Evolutionary conservation across 2,113 vertebrate genomes (phyloP), one percentile per base, ranked within the genome.

Genomic region (Neodontobutis hainanensis): DNA sequence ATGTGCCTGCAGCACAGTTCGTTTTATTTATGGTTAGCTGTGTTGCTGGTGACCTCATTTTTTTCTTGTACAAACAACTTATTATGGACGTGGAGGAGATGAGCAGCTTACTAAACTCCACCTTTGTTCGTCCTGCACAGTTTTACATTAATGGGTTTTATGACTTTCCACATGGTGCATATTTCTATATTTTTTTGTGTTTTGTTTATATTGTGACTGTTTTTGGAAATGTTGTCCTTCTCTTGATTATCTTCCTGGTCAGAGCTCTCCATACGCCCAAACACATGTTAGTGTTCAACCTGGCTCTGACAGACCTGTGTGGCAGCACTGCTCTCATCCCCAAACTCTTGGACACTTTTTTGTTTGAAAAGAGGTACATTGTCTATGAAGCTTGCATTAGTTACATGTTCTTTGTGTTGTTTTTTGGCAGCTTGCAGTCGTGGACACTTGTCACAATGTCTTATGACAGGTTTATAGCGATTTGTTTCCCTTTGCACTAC

Each of bases 381-480:
- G 8, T 65, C 5, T 91, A 90, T 27, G 70, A 83, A 1, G 70
- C 62, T 2, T 90, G 89, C 5, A 69, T 91, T 36, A 68, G 68
- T 47, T 80, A 85, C 12, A 86, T 90, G 89, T 91, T 90, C 58
- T 90, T 90, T 87, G 71, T 84, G 48, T 65, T 77, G 0, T 49
- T 73, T 35, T 87, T 88, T 47, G 32, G 0, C 57, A 2, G 61
- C 32, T 0, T 89, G n/a, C 84, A 91, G 56, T 90, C 90, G 8
- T 81, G 85, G 66, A 81, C 80, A n/a, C 81, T 91, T 14, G 43
- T 77, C 4, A 65, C 35, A 1, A 81, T 91, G 73, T 68, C 89
- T 8, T 90, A 78, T 75, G 90, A 91, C 73, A 84, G 90, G 71
- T 60, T 89, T 2, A 40, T 90, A 51, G 88, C 90, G 0, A 90